These are phyloP conservation scores for Hemicentrotus pulcherrimus DNA, from an alignment of 35 echinoderm and acorn worm genomes.

Conservation along the genomic window DNA sequence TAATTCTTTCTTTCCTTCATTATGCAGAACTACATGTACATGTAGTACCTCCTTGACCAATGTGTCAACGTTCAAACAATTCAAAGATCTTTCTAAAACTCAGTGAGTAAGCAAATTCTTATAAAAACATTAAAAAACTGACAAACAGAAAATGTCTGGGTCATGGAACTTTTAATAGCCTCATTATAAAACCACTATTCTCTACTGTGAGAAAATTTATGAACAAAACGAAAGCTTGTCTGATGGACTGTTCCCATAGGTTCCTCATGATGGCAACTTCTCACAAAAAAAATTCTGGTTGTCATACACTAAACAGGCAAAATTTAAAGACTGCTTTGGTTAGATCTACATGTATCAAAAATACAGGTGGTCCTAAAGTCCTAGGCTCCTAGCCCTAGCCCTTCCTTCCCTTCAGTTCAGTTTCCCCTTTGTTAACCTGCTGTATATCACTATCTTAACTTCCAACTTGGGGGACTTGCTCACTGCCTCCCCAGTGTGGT, in stretches of 20 bases:
- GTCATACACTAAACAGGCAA: too few relatives aligned
- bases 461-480: neutral
- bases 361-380: neutral
- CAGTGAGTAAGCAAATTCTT: neutral
- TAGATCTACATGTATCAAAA: neutral
- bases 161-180: neutral
- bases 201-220: neutral
- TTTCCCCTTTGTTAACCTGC: neutral
- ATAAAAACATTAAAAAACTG: neutral
- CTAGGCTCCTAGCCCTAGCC: neutral
- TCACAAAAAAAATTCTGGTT: neutral
- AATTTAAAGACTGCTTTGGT: too few relatives aligned
- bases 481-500: neutral
- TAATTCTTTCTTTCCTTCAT: too few relatives aligned
- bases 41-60: neutral
- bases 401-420: neutral
- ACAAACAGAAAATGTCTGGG: neutral
- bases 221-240: neutral
- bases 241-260: neutral
- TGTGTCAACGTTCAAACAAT: neutral
- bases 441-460: too few relatives aligned
- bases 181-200: neutral
- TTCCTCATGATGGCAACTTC: neutral
- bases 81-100: neutral
- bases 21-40: neutral